These are phyloP conservation scores for Lysandra coridon DNA, from an alignment of 2,888 invertebrate species.

Conservation along the genomic window DNA sequence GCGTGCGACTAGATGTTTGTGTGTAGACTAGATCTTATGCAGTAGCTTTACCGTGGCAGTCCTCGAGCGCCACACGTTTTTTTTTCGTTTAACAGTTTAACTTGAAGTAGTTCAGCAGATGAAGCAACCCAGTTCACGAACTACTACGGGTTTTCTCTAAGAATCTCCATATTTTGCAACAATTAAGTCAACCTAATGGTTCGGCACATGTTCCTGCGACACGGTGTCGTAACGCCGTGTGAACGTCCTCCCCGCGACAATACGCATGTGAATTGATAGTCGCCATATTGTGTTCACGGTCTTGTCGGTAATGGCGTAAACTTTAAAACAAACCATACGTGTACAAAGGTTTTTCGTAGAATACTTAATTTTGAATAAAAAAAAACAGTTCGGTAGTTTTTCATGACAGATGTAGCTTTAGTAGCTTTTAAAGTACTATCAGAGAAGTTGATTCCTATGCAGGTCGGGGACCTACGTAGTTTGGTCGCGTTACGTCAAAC, in stretches of 20 bases:
- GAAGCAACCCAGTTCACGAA: background rate
- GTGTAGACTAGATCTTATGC: no score
- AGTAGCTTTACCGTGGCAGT: no score
- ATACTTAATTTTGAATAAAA: background rate
- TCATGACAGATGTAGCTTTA: no score
- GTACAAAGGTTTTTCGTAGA: background rate
- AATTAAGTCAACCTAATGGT: slow-evolving; percentile 3
- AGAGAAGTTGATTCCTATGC: no score
- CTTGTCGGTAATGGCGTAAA: slow-evolving; percentile 26
- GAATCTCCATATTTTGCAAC: slow-evolving; percentile 13
- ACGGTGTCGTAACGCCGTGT: slow-evolving; percentile 39
- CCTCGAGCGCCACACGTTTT: no score
- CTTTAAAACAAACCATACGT: slow-evolving; percentile 3
- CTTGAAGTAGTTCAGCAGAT: background rate
- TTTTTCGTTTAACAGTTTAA: no score
- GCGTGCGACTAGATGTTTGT: no score
- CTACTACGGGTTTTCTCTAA: background rate
- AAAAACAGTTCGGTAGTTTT: no score
- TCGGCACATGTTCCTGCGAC: slow-evolving; percentile 18
- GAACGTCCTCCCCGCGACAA: slow-evolving; percentile 49
- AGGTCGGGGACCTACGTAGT: no score
- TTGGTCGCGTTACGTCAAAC: no score
- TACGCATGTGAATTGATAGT: slow-evolving; percentile 58
- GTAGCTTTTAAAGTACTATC: no score
- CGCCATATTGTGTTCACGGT: slow-evolving; percentile 32